Conservation (phyloP, 2,113 vertebrate species). For the Aegithalos caudatus region DNA sequence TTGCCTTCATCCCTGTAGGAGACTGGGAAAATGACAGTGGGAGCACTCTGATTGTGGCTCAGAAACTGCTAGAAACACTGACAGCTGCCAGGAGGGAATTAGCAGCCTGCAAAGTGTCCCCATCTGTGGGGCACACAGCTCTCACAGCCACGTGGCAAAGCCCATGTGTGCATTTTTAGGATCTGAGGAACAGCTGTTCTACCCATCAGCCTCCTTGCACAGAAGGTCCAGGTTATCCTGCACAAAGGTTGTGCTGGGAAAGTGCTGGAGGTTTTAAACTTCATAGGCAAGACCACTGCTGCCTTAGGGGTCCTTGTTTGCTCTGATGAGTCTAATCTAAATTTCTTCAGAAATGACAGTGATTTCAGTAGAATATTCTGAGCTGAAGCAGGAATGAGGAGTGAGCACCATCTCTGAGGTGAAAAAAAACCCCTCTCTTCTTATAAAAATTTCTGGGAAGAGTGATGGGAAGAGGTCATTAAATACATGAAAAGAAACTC, state of each 20-base stretch:
- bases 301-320: not conserved
- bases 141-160: not conserved
- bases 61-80: not conserved
- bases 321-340: not conserved
- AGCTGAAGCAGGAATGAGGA: not conserved
- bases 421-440: not conserved
- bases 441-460: not conserved
- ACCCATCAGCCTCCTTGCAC: not conserved
- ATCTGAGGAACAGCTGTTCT: not conserved
- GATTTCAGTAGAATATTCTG: not conserved
- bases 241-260: not conserved
- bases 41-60: not conserved
- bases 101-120: not conserved
- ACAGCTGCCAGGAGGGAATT: not conserved
- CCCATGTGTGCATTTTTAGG: not conserved
- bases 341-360: not conserved
- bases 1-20: not conserved
- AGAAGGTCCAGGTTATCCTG: not conserved
- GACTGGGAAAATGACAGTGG: not conserved
- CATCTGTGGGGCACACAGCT: not conserved
- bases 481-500: not conserved
- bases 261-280: not conserved
- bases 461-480: not conserved
- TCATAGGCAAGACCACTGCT: not conserved
- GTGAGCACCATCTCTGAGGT: rapidly evolving